phyloP scores from a whole-genome alignment of 30 jellyfish, hydroid and myxozoan genomes.

The Sanderia malayensis region DNA sequence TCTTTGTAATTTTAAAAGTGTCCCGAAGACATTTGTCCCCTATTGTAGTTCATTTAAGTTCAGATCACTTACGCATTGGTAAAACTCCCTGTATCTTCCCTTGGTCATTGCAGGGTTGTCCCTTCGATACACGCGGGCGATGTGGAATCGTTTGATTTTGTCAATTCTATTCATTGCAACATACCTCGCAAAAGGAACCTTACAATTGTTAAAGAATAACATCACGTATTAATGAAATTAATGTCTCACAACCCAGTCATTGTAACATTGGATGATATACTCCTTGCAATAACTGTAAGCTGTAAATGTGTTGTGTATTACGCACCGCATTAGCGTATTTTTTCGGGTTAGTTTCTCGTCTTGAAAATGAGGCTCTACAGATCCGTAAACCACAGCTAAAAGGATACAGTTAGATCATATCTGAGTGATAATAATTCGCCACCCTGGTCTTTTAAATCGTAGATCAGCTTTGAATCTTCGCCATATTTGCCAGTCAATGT shows the following conservation, averaged over 20 bases:
- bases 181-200: conserved; percentile 98
- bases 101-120: conserved; percentile 99
- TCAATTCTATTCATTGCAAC: conserved; percentile 98
- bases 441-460: conserved; percentile 97
- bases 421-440: conserved; percentile 95
- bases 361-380: too few relatives aligned
- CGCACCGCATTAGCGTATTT: too few relatives aligned
- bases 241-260: too few relatives aligned
- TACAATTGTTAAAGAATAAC: conserved; percentile 11
- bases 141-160: conserved; percentile 87
- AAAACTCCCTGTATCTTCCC: conserved; percentile 97
- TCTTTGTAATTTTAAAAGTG: too few relatives aligned
- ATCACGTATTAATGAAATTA: too few relatives aligned
- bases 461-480: conserved; percentile 95
- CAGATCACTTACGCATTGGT: conserved; percentile 97
- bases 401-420: conserved; percentile 95
- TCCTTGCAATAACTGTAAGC: too few relatives aligned
- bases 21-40: too few relatives aligned
- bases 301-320: too few relatives aligned
- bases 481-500: conserved; percentile 98
- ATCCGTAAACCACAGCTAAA: conserved; percentile 4
- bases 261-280: too few relatives aligned
- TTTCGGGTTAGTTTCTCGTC: too few relatives aligned
- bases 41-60: too few relatives aligned
- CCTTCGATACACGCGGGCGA: conserved; percentile 93